Evolutionary conservation across 2,113 vertebrate species (phyloP).

Genomic region (Otis tarda): DNA sequence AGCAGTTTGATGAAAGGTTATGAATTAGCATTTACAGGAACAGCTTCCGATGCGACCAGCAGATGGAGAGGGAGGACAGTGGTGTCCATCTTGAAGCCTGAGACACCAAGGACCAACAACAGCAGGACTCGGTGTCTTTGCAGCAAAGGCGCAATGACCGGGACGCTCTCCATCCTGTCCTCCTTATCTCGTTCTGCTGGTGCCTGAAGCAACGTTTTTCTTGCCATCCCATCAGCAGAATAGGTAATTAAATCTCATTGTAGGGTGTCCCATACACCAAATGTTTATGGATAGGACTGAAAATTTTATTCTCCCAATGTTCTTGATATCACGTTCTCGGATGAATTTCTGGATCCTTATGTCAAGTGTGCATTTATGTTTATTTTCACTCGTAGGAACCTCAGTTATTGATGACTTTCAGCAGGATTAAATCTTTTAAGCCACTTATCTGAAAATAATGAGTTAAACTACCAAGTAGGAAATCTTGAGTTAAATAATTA

Average conservation of each 20-base stretch:
- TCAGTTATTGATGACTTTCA: not conserved
- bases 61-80: not conserved
- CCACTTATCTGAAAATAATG: not conserved
- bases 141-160: not conserved
- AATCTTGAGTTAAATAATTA: slow-evolving; percentile 39
- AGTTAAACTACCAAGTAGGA: not conserved
- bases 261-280: slow-evolving; percentile 28
- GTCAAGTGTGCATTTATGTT: not conserved
- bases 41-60: not conserved
- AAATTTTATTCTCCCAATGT: not conserved
- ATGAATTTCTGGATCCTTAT: not conserved
- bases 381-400: not conserved
- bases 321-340: not conserved
- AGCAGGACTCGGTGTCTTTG: not conserved
- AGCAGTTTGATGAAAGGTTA: not conserved
- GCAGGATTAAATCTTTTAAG: not conserved
- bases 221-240: not conserved
- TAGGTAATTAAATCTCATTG: slow-evolving; percentile 40
- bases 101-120: not conserved
- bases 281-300: slow-evolving; percentile 4
- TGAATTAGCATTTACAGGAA: not conserved
- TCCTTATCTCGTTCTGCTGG: not conserved
- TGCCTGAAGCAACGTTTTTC: slow-evolving; percentile 6
- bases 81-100: not conserved
- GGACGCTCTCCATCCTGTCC: not conserved